Conservation (phyloP, 2,113 vertebrate species). For the Dendropsophus ebraccatus region DNA sequence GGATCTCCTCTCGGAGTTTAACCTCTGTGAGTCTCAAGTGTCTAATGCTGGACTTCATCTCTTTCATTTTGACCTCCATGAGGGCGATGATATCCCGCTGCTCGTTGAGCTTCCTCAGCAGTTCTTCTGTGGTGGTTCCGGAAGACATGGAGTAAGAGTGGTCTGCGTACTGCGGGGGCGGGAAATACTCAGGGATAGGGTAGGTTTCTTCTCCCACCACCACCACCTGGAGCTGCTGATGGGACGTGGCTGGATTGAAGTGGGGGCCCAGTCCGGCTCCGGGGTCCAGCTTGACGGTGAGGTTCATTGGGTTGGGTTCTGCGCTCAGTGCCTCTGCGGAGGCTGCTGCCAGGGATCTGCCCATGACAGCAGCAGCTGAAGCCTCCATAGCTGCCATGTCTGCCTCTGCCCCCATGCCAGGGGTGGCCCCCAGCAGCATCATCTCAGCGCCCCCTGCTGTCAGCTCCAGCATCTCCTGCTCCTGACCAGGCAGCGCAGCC, state of each 20-base stretch:
- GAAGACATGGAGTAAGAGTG: slow-evolving; percentile 95
- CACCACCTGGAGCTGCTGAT: slow-evolving; percentile 66
- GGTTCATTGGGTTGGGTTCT: slow-evolving; percentile 84
- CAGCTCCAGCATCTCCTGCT: slow-evolving; percentile 62
- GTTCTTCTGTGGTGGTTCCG: slow-evolving; percentile 92
- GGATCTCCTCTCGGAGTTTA: slow-evolving; percentile 90
- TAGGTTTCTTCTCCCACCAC: slow-evolving; percentile 67
- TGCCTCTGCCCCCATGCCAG: slow-evolving; percentile 64
- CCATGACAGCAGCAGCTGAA: slow-evolving; percentile 39
- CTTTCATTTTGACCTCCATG: slow-evolving; percentile 98
- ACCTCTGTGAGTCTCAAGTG: slow-evolving; percentile 90
- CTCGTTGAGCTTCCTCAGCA: slow-evolving; percentile 94
- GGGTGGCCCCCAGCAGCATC: slow-evolving; percentile 68
- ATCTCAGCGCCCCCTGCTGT: slow-evolving; percentile 66
- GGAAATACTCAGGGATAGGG: slow-evolving; percentile 68
- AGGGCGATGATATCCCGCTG: slow-evolving; percentile 96
- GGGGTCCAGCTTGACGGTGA: slow-evolving; percentile 78
- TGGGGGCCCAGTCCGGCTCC: slow-evolving; percentile 61
- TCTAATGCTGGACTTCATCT: slow-evolving; percentile 97
- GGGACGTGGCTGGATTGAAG: slow-evolving; percentile 62
- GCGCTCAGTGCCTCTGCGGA: slow-evolving; percentile 66
- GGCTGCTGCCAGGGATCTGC: slow-evolving; percentile 19
- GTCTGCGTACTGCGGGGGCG: slow-evolving; percentile 74
- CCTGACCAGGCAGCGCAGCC: slow-evolving; percentile 69
- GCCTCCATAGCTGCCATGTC: slow-evolving; percentile 66